phyloP scores from a whole-genome alignment of 1,140 invertebrate genomes.

The Dinothrombium tinctorium region DNA sequence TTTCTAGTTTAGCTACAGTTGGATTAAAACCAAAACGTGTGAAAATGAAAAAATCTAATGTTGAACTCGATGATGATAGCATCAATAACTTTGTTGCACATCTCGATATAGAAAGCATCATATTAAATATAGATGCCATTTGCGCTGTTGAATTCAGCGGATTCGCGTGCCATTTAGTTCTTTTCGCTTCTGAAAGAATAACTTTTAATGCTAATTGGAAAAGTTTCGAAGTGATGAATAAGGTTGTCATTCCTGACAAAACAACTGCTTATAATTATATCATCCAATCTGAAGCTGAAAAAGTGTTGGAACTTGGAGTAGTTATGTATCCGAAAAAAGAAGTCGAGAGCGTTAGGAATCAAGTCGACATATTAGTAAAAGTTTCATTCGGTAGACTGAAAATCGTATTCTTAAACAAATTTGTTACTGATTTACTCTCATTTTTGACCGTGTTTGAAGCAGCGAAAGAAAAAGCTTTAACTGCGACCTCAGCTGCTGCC shows the following conservation, averaged over 20 bases:
- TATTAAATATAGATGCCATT: neutral
- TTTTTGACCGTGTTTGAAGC: slow-evolving; percentile 71
- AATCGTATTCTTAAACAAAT: slow-evolving; percentile 34
- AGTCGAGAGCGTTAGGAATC: slow-evolving; percentile 23
- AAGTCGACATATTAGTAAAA: slow-evolving; percentile 54
- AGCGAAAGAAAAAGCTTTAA: slow-evolving; percentile 51
- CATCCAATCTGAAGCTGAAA: slow-evolving; percentile 25
- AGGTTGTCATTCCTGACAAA: neutral
- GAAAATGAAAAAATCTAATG: too few relatives aligned
- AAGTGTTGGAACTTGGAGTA: slow-evolving; percentile 32
- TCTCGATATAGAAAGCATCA: neutral
- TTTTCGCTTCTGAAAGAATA: neutral
- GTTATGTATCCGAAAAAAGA: slow-evolving; percentile 22
- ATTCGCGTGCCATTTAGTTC: neutral
- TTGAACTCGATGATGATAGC: neutral
- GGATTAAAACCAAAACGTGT: too few relatives aligned
- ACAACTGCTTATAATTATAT: neutral
- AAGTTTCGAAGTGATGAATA: neutral
- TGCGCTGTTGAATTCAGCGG: neutral
- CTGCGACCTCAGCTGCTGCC: slow-evolving; percentile 63
- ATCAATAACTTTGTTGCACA: neutral
- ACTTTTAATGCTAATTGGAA: neutral
- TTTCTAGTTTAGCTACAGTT: too few relatives aligned
- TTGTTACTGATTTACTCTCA: slow-evolving; percentile 53
- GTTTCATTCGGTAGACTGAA: slow-evolving; percentile 28